A percentile compares a stretch with the other conserved stretches of the same genome.
These are phyloP conservation scores for Ladona fulva DNA, from an alignment of 1,140 invertebrate species.

Conservation along the genomic window DNA sequence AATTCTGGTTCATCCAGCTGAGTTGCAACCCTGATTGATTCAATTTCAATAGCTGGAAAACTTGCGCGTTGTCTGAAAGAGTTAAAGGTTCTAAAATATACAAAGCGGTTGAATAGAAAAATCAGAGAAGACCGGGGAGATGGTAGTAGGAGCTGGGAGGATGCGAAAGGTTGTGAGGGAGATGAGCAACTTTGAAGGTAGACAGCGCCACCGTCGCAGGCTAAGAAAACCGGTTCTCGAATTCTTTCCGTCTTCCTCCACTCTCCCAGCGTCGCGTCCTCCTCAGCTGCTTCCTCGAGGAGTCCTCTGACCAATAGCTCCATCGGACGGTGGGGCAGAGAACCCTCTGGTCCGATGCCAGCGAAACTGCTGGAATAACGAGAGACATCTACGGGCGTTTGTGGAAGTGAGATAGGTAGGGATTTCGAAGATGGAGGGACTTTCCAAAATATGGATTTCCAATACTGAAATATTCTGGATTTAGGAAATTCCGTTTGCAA, in stretches of 20 bases:
- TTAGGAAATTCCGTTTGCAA: too few species aligned
- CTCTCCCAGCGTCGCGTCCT: background rate
- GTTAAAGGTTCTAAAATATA: too few species aligned
- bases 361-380: background rate
- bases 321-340: too few species aligned
- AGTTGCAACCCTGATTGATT: too few species aligned
- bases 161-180: background rate
- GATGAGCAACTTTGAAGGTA: background rate
- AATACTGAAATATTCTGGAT: too few species aligned
- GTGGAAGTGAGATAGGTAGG: background rate
- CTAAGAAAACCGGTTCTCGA: background rate
- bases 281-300: background rate
- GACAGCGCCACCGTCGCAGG: background rate
- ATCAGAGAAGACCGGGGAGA: background rate
- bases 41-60: too few species aligned
- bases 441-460: too few species aligned
- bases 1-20: too few species aligned
- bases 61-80: too few species aligned
- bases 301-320: background rate
- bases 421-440: too few species aligned
- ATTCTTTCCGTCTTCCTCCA: background rate
- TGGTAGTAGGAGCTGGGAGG: background rate
- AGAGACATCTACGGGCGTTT: background rate
- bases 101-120: background rate
- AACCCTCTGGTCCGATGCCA: too few species aligned